Base-by-base conservation (phyloP, 1,140 invertebrate genomes). In the Leptopilina boulardi region DNA sequence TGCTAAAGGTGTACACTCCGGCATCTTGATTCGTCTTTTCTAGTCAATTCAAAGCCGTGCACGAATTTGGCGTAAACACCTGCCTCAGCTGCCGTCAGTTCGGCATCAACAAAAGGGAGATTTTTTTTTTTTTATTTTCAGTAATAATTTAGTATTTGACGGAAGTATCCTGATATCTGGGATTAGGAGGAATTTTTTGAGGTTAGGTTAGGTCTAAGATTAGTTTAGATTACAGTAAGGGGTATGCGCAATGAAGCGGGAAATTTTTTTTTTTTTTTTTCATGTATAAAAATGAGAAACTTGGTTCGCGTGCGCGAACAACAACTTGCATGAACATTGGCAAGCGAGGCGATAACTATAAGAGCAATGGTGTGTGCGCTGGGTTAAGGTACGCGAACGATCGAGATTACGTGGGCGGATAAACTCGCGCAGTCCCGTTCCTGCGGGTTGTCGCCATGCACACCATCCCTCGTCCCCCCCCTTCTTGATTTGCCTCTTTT, bases 381-480 rank as follows among this genome's bases (percentile, higher is more conserved):
- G 56, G n/a, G 59, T 66, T n/a, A 66, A 66, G 59, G 59, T 66
- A 66, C 59, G 23, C 59, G 59, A 34, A 66, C 59, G 59, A 66
- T 66, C 59, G 59, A 66, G 59, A 66, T 66, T 66, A 34, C 59
- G 59, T 66, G 26, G 59, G 59, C 59, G 59, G 59, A 66, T 66
- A 66, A 23, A 66, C 26, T 66, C 59, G 59, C 59, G 59, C 59
- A 66, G 59, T 66, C 59, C 26, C 59, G 59, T 66, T 66, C 26
- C 59, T 34, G 59, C 59, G 59, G 86, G 87, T 87, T 87, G 86
- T 87, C 86, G 86, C 87, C 86, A 87, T 86, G 86, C 86, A 85
- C 85, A 85, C 85, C 86, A 84, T 86, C 86, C 86, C 86, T 81
- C 80, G 44, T 41, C 71, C 76, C 71, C 59, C 71, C 71, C 19